Conservation (phyloP, 2,797 vertebrate genomes). For the Acipenser ruthenus region DNA sequence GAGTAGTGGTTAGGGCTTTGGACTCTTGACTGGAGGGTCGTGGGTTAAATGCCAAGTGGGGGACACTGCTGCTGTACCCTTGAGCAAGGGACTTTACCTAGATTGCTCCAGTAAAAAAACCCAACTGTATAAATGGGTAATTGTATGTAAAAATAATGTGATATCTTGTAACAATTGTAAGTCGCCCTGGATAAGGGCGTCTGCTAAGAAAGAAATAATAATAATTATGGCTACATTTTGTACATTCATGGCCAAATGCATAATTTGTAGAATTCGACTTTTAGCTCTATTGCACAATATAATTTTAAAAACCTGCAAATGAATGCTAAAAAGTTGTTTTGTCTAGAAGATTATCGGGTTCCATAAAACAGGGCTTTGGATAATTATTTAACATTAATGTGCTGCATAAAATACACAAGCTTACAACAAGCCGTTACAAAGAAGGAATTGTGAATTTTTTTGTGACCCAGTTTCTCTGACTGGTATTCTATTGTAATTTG, state of each 20-base stretch:
- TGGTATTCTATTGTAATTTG: conserved; percentile 34
- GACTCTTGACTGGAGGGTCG: too few relatives aligned
- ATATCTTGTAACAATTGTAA: too few relatives aligned
- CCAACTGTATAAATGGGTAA: too few relatives aligned
- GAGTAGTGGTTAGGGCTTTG: too few relatives aligned
- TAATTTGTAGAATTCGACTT: neutral
- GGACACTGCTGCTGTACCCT: too few relatives aligned
- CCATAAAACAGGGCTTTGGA: neutral
- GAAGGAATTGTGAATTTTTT: neutral
- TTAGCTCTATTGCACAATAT: neutral
- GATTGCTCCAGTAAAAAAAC: too few relatives aligned
- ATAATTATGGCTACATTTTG: too few relatives aligned
- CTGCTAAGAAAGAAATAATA: too few relatives aligned
- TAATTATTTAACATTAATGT: neutral
- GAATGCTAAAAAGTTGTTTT: neutral
- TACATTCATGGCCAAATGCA: neutral
- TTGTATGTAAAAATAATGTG: too few relatives aligned
- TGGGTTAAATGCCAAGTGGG: too few relatives aligned
- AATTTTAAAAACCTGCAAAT: neutral
- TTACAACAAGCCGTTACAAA: neutral
- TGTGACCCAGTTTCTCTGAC: neutral
- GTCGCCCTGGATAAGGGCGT: too few relatives aligned
- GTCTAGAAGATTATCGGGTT: neutral
- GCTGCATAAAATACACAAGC: neutral
- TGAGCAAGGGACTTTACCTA: too few relatives aligned